Evolutionary conservation across 2,888 invertebrate genomes (phyloP).

Genomic region (Oligia latruncula): DNA sequence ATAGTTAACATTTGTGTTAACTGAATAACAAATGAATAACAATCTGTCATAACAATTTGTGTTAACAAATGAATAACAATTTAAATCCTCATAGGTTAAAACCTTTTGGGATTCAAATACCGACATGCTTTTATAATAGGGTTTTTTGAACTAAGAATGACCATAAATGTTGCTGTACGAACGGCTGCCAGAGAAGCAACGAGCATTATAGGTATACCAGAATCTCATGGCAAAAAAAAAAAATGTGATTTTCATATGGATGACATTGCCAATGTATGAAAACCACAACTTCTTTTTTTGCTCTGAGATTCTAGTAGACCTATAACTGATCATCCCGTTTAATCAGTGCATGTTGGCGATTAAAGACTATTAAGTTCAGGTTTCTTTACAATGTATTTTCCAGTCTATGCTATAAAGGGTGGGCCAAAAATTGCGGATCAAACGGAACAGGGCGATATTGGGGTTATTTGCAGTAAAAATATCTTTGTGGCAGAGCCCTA

Average conservation of each 20-base stretch:
- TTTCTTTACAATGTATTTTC: background rate
- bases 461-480: too few species aligned
- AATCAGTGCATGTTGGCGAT: background rate
- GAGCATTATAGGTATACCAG: too few species aligned
- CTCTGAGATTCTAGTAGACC: too few species aligned
- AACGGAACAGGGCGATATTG: too few species aligned
- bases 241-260: too few species aligned
- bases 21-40: background rate
- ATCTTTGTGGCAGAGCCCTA: too few species aligned
- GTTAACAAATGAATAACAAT: background rate
- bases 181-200: background rate
- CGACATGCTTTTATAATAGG: background rate
- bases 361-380: background rate
- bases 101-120: background rate
- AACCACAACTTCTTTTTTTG: too few species aligned
- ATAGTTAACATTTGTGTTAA: background rate
- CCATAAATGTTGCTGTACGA: background rate
- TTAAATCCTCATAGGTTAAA: background rate
- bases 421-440: too few species aligned
- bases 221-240: too few species aligned
- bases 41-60: background rate
- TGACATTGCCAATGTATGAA: too few species aligned
- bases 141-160: background rate
- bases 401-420: too few species aligned
- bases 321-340: background rate